Base-by-base conservation (phyloP, 2,113 vertebrate genomes). In the Brachirus orientalis region DNA sequence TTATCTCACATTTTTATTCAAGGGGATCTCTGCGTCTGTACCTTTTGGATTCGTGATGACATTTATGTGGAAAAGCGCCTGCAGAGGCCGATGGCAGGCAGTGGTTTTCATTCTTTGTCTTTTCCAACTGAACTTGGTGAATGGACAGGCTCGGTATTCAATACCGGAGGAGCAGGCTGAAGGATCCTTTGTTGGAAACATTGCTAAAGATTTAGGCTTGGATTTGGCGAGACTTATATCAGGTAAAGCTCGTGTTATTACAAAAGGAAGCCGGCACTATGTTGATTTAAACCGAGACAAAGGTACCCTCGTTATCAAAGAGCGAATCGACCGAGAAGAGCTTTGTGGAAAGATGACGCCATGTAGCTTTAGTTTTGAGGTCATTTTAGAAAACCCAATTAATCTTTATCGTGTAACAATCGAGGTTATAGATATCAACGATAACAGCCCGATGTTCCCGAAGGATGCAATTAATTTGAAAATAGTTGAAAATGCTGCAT, bases 311-410 rank as follows among this genome's bases (percentile, higher is more conserved):
- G 68, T 88, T 14, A 64, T 95, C 48, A 94, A 89, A 47, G 90
- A 93, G 61, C 91, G 88, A 77, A 90, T 96, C 38, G 95, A 96
- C 80, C 66, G 95, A 66, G 95, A 96, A 36, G 73, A 82, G 4
- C 79, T 95, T 47, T 96, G 95, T 45, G 86, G 86, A 33, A 88
- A 91, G 73, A 85, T 55, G 0, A 88, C 92, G 56, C 91, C 91
- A 37, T 95, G 94, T 43, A 84, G 93, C 62, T 85, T 95, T 50
- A 90, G 85, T 67, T 94, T 94, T 54, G 93, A 95, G 58, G 46
- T 95, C 0, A 86, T 95, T 70, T 19, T 95, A 60, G 90, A 93
- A 76, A 91, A 88, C 17, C 92, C 92, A 0, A 88, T 92, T n/a
- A 77, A 91, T 73, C 81, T 93, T 19, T 83, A 92, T 75, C 80